Base-by-base conservation (phyloP, 2,888 invertebrate genomes). In the Epirrhoe tristata region DNA sequence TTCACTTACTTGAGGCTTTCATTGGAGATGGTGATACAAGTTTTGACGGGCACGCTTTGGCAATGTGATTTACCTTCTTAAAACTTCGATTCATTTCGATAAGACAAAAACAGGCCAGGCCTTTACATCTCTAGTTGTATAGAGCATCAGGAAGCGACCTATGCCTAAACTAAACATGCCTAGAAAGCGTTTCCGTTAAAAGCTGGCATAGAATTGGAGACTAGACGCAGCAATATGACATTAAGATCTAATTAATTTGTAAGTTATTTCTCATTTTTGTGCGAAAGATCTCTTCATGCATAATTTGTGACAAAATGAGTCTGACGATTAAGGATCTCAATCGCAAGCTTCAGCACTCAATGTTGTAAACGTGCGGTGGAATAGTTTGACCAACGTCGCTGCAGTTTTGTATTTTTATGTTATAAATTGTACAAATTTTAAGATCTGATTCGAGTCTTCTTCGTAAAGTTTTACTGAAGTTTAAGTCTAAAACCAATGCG, bases 371-470 rank as follows among this genome's bases (percentile, higher is more conserved):
- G 31, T 34, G 16, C 36, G 51, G 58, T 51, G 24, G 24, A 24
- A 24, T 24, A 46, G 31, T 59, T 36, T 8, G n/a, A 32, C 76
- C 63, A 78, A 77, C 75, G 73, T 76, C 63, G 78, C 77, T 81
- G 80, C 79, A 79, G 77, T 90, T 87, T 87, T 85, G 87, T 76
- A 81, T 80, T 81, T 83, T 86, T 84, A 88, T 91, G 91, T 91
- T 91, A 91, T 90, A 80, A 86, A 87, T 86, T 90, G 91, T 91
- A 91, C 90, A 92, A 92, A 90, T 73, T 61, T 82, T 85, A 83
- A 90, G 88, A 93, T 90, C 90, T 90, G 88, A 89, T 81, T 84
- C 77, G 82, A 87, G 84, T 89, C 86, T 89, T 88, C 86, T 77
- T 82, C 83, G 84, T 86, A n/a, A n/a, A 85, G 82, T 85, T 84